Conservation (phyloP, 2,888 invertebrate species). For the Lithosia quadra region DNA sequence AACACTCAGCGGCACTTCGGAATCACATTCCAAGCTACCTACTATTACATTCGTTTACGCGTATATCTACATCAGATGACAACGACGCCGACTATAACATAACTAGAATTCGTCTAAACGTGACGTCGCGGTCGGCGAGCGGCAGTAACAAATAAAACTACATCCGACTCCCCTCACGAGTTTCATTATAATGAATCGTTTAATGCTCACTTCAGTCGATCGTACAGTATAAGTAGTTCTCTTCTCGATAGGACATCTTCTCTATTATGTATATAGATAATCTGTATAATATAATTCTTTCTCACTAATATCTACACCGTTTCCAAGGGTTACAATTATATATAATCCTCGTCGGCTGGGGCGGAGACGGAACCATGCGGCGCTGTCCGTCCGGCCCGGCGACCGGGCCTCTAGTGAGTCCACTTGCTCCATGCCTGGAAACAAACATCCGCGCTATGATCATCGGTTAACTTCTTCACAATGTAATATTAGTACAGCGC, state of each 20-base stretch:
- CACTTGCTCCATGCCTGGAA: constrained; percentile 84
- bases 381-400: constrained; percentile 56
- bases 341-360: constrained; percentile 73
- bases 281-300: constrained; percentile 86
- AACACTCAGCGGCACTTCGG: constrained; percentile 72
- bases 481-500: no score
- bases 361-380: constrained; percentile 52
- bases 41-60: constrained; percentile 61
- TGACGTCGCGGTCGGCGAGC: constrained; percentile 59
- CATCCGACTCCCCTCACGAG: constrained; percentile 76
- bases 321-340: constrained; percentile 82
- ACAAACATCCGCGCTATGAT: constrained; percentile 33
- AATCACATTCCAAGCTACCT: constrained; percentile 83
- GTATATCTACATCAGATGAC: constrained; percentile 63
- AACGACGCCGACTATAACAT: constrained; percentile 62
- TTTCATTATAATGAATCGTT: constrained; percentile 77
- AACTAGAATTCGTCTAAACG: constrained; percentile 71
- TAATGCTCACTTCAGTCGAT: constrained; percentile 82
- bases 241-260: constrained; percentile 83
- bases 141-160: constrained; percentile 76
- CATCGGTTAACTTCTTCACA: no score
- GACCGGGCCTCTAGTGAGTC: constrained; percentile 75
- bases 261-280: constrained; percentile 86
- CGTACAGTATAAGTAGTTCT: constrained; percentile 81
- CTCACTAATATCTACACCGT: constrained; percentile 87